Percentiles rank a stretch among this genome's conserved stretches.
These are phyloP conservation scores for Oryctolagus cuniculus DNA, from an alignment of 2,113 vertebrate genomes.

Conservation along the genomic window mOryCun1.1 NC_091433.1:19374001-19374500, in stretches of 20 bases:
- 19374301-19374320: constrained; percentile 55
- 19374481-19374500: background rate
- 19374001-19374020: constrained; percentile 50
- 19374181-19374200: background rate
- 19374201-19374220: constrained; percentile 71
- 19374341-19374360: background rate
- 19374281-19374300: constrained; percentile 64
- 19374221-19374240: constrained; percentile 43
- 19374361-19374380: background rate
- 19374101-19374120: constrained; percentile 46
- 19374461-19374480: background rate
- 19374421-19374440: background rate
- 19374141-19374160: constrained; percentile 30
- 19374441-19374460: background rate
- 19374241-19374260: constrained; percentile 58
- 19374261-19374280: constrained; percentile 62
- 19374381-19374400: background rate
- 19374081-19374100: constrained; percentile 65
- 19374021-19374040: constrained; percentile 48
- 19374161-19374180: constrained; percentile 37
- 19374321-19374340: constrained; percentile 11
- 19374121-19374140: background rate
- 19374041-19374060: constrained; percentile 11
- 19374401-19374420: background rate
- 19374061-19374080: constrained; percentile 42